Evolutionary conservation across 2,797 vertebrate genomes (phyloP).

Genomic region (Morus bassanus): DNA sequence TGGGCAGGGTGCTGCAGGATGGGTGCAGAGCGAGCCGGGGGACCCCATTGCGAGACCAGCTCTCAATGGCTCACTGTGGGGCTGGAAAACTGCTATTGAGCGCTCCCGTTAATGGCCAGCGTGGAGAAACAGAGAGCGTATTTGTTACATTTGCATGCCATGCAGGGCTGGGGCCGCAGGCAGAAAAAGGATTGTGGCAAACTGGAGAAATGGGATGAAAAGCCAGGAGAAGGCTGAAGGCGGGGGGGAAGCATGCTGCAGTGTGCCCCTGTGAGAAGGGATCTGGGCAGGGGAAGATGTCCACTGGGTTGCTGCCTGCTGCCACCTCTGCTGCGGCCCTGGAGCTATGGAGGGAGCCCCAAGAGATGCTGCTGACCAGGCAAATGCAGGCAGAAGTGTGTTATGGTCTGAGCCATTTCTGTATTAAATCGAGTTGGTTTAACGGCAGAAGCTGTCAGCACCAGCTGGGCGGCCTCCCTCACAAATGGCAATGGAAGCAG

Average conservation of each 20-base stretch:
- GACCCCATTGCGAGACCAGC: neutral
- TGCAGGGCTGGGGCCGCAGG: neutral
- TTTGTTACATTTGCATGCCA: constrained; percentile 36
- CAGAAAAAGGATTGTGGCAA: constrained; percentile 50
- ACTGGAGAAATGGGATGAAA: neutral
- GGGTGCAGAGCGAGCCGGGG: fast-evolving
- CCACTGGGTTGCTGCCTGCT: neutral
- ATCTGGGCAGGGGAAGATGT: neutral
- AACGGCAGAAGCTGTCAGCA: neutral
- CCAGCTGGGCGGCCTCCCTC: neutral
- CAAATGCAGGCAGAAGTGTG: neutral
- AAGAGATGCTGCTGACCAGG: neutral
- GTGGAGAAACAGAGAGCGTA: neutral
- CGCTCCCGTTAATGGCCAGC: neutral
- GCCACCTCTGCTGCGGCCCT: neutral
- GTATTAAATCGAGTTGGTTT: neutral
- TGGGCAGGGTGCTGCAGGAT: neutral
- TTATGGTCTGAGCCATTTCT: neutral
- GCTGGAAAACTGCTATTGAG: neutral
- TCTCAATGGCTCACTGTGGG: constrained; percentile 35
- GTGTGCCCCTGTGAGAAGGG: neutral
- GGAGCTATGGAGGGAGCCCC: neutral
- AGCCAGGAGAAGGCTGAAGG: neutral
- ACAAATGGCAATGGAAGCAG: neutral
- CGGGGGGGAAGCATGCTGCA: fast-evolving